These are phyloP conservation scores for Tetranychus urticae DNA, from an alignment of 1,140 invertebrate species.

Conservation along the genomic window DNA sequence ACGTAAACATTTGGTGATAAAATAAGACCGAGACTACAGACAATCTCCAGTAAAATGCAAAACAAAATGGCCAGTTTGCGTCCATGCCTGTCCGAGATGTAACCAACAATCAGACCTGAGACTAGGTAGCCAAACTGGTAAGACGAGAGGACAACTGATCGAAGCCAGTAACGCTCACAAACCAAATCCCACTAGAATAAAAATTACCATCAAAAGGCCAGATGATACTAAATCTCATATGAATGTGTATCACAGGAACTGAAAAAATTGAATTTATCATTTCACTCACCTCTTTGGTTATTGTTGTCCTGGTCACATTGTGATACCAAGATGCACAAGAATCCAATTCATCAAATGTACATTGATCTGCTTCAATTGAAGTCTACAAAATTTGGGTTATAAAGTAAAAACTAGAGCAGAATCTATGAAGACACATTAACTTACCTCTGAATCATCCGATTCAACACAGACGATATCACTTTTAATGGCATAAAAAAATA, in stretches of 20 bases:
- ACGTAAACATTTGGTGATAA: constrained; percentile 1
- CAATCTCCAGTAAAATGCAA: constrained; percentile 6
- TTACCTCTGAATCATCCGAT: too few species aligned
- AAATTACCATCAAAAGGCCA: too few species aligned
- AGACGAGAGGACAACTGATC: not conserved
- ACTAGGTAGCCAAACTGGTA: constrained; percentile 50
- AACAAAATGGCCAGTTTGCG: constrained; percentile 9
- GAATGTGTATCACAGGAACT: not conserved
- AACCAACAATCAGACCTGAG: constrained; percentile 41
- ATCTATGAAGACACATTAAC: too few species aligned
- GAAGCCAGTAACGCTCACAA: not conserved
- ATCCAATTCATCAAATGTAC: not conserved
- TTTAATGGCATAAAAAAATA: not conserved
- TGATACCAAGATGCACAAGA: not conserved
- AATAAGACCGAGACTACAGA: not conserved
- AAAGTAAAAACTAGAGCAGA: too few species aligned
- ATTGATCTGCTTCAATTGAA: not conserved
- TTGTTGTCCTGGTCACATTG: not conserved
- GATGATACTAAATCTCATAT: not conserved
- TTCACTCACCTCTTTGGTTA: not conserved
- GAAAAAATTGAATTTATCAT: not conserved
- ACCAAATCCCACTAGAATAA: not conserved
- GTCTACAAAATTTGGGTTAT: too few species aligned
- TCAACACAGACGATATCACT: not conserved
- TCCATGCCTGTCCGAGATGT: constrained; percentile 45